phyloP scores from a whole-genome alignment of 2,888 invertebrate genomes.

The Erynnis tages region DNA sequence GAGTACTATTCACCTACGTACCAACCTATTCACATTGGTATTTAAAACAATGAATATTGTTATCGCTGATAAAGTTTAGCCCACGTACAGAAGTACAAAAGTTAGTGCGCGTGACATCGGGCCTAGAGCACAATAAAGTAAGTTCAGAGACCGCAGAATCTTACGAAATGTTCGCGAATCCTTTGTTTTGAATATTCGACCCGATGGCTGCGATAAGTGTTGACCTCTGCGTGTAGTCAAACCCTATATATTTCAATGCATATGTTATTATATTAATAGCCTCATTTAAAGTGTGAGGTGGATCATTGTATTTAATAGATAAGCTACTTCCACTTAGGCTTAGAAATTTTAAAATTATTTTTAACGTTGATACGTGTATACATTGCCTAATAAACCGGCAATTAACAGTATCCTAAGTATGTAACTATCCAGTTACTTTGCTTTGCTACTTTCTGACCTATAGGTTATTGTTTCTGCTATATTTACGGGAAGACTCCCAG shows the following conservation, averaged over 20 bases:
- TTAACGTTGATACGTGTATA: too few relatives aligned
- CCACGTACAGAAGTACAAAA: conserved; percentile 21
- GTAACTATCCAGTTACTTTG: too few relatives aligned
- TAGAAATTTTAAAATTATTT: not conserved
- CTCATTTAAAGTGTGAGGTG: too few relatives aligned
- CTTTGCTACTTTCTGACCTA: too few relatives aligned
- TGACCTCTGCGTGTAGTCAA: conserved; percentile 21
- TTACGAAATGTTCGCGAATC: conserved; percentile 26
- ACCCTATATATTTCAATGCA: conserved; percentile 17
- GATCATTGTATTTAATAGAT: too few relatives aligned
- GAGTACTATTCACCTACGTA: too few relatives aligned
- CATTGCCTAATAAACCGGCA: too few relatives aligned
- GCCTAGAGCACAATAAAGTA: conserved; percentile 25
- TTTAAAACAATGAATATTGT: conserved; percentile 21
- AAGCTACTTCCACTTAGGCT: not conserved
- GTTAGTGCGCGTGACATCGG: conserved; percentile 18
- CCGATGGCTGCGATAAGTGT: conserved; percentile 22
- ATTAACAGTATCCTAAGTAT: too few relatives aligned
- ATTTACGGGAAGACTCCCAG: too few relatives aligned
- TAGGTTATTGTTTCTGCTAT: too few relatives aligned
- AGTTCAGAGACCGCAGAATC: conserved; percentile 21
- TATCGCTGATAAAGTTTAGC: conserved; percentile 18
- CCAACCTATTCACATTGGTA: not conserved
- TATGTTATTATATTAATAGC: conserved; percentile 2
- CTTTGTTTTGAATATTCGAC: conserved; percentile 28